Evolutionary conservation across 2,797 vertebrate species (phyloP).

Genomic region (Cynodonichthys magdalenae): DNA sequence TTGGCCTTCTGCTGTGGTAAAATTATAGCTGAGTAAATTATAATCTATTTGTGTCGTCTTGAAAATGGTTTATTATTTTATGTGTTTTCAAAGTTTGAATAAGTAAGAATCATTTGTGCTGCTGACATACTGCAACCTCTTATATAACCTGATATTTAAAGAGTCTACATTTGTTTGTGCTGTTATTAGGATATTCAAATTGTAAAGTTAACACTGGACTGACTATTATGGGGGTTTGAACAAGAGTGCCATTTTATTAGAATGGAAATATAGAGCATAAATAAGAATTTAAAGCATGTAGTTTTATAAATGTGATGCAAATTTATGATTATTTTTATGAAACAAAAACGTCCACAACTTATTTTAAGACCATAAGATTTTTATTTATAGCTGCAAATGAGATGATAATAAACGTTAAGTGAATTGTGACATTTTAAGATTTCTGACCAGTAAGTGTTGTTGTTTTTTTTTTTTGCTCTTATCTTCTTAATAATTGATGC

Average conservation of each 20-base stretch:
- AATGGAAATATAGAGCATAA: too few relatives aligned
- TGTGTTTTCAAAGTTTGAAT: too few relatives aligned
- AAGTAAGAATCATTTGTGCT: too few relatives aligned
- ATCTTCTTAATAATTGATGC: conserved; percentile 1
- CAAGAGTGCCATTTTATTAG: too few relatives aligned
- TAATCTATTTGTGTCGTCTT: neutral
- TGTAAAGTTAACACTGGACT: neutral
- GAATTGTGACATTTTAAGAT: neutral
- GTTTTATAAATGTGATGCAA: neutral
- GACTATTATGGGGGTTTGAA: neutral
- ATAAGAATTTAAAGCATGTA: neutral
- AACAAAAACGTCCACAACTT: neutral
- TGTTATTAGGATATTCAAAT: neutral
- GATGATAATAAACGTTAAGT: conserved; percentile 1
- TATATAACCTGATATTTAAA: neutral
- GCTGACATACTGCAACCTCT: neutral
- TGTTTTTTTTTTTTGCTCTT: neutral
- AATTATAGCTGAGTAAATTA: neutral
- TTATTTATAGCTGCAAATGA: neutral
- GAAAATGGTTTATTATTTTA: neutral
- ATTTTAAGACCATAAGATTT: neutral
- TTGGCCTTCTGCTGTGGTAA: neutral
- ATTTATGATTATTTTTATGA: neutral
- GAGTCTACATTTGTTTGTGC: too few relatives aligned
- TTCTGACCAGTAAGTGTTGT: conserved; percentile 1